Evolutionary conservation across 2,113 vertebrate genomes (phyloP), one percentile per base, ranked within the genome.

Genomic region (Notechis scutatus): DNA sequence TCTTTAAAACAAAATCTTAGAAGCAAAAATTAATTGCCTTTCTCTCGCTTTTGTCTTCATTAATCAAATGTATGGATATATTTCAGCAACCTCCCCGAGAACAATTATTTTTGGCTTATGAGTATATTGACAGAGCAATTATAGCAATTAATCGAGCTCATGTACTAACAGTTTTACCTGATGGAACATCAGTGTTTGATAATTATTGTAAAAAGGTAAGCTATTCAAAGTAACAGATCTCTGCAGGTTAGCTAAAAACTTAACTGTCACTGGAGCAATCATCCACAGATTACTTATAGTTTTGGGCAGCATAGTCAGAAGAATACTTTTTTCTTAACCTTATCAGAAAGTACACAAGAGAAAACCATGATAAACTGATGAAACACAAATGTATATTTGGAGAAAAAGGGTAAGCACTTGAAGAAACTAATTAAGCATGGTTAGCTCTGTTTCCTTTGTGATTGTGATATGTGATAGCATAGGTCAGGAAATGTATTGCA

Each of bases 191-290:
- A 0, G 56, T 98, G 92, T 96, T 96, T 96, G 98, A 99, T 94
- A 96, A 91, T 94, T 97, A 96, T 61, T 98, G 95, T 91, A 95
- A 96, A 94, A 98, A 97, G 98, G 99, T 99, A 97, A 94, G 94
- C 29, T 50, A 14, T 87, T 86, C n/a, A 92, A 92, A 93, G 45
- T 94, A 14, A 91, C 20, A 81, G 74, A 81, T 42, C 34, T 42
- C 34, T 81, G 34, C n/a, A 81, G 18, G 21, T 81, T 81, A 81
- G 18, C 34, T 42, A 42, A 42, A 81, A 81, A 81, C 1, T 1
- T 42, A 21, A 81, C 74, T 81, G 3, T 21, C 34, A 42, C 34
- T 81, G 74, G 34, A 81, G 74, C 34, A 81, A 39, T 81, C 39
- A 18, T 42, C 7, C 74, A 42, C 74, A 42, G 7, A 81, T 42